Conservation (phyloP, 2,888 invertebrate species). For the Hoplodrina blanda region DNA sequence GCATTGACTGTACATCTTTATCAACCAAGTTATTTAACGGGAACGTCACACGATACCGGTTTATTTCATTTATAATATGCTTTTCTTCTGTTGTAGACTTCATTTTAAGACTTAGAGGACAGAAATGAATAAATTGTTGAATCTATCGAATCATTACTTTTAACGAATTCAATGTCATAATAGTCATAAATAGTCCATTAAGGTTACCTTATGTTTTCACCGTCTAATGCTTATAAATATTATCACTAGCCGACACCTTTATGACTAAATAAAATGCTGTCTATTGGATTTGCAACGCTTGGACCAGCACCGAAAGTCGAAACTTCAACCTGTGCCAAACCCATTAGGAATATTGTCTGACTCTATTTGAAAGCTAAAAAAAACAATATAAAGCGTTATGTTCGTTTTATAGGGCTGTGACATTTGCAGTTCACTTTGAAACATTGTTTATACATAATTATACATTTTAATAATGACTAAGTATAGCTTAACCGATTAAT, state of each 20-base stretch:
- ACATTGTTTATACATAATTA: too few species aligned
- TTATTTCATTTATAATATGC: background rate
- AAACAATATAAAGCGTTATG: background rate
- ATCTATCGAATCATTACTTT: too few species aligned
- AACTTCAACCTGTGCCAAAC: background rate
- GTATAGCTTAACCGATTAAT: too few species aligned
- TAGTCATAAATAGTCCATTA: too few species aligned
- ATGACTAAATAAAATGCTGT: too few species aligned
- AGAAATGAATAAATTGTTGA: too few species aligned
- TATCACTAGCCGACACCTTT: too few species aligned
- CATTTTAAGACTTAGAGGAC: background rate
- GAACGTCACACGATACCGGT: background rate
- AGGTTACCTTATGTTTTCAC: background rate
- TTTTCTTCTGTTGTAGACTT: background rate
- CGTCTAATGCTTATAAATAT: too few species aligned
- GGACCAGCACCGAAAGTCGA: background rate
- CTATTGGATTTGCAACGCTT: background rate
- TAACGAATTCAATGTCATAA: too few species aligned
- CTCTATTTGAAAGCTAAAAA: background rate
- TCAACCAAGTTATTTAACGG: background rate
- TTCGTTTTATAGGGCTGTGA: too few species aligned
- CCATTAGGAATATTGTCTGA: background rate
- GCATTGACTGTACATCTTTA: constrained; percentile 1
- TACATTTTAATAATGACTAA: too few species aligned
- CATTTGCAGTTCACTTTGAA: too few species aligned